These are phyloP conservation scores for Colletes latitarsis DNA, from an alignment of 1,140 invertebrate species.

Conservation along the genomic window DNA sequence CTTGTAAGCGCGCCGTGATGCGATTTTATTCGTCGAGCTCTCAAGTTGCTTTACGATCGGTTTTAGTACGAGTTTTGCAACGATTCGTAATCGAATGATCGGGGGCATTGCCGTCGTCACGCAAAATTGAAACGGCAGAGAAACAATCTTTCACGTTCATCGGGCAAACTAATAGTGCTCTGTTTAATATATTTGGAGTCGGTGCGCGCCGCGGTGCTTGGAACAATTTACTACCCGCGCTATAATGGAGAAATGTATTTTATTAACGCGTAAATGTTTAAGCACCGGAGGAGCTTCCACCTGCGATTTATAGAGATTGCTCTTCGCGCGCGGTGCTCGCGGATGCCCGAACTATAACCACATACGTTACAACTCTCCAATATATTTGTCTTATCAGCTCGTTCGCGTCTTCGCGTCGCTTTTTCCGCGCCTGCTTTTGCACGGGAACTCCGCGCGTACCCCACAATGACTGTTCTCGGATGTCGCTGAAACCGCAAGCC, in stretches of 20 bases:
- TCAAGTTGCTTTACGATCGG: no score
- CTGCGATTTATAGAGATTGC: conserved; percentile 52
- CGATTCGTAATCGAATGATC: no score
- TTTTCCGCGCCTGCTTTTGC: conserved; percentile 36
- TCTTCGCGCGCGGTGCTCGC: conserved; percentile 7
- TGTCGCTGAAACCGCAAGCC: conserved; percentile 14
- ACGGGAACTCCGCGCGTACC: neutral
- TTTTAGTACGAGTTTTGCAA: no score
- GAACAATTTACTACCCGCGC: conserved; percentile 3
- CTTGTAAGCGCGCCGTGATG: no score
- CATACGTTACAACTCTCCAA: neutral
- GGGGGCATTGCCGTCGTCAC: neutral
- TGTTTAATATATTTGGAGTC: neutral
- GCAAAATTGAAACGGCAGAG: neutral
- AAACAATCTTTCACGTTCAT: neutral
- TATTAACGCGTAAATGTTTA: conserved; percentile 59
- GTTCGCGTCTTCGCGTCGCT: conserved; percentile 1
- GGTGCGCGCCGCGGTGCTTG: no score
- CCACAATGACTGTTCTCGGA: neutral
- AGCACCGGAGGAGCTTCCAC: conserved; percentile 17
- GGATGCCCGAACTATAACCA: conserved; percentile 1
- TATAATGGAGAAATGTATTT: conserved; percentile 34
- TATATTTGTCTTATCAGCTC: conserved; percentile 29
- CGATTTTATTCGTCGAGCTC: no score
- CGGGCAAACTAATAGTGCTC: neutral